Conservation (phyloP, 2,888 invertebrate genomes). For the Diaphora mendica region DNA sequence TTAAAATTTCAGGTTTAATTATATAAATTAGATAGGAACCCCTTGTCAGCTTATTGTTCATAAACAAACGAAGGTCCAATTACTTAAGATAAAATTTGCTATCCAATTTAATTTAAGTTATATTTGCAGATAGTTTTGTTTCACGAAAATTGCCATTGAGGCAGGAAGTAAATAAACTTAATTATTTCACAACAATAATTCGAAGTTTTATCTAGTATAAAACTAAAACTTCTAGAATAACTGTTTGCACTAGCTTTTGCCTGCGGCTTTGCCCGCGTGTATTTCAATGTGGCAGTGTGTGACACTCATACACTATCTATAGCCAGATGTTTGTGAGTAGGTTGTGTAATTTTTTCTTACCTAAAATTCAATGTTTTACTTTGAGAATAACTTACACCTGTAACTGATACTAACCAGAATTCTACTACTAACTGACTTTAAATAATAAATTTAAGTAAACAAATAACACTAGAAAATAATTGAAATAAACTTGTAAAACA, state of each 20-base stretch:
- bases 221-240: no score
- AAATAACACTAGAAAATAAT: neutral
- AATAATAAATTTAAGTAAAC: no score
- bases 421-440: neutral
- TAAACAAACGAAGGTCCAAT: neutral
- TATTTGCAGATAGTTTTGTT: neutral
- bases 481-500: neutral
- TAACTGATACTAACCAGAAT: no score
- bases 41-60: neutral
- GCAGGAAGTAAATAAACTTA: neutral
- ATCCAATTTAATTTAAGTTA: neutral
- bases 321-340: no score
- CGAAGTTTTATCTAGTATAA: no score
- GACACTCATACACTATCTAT: no score
- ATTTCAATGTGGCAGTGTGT: no score
- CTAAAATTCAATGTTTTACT: no score
- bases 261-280: no score
- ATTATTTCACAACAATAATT: neutral
- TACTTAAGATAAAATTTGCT: neutral
- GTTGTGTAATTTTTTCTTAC: no score
- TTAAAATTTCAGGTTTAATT: conserved; percentile 1
- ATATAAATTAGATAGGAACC: neutral
- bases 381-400: no score
- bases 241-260: no score
- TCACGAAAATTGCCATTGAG: neutral